Evolutionary conservation across 2,113 vertebrate genomes (phyloP), one percentile per base, ranked within the genome.

Genomic region (Castor canadensis): DNA sequence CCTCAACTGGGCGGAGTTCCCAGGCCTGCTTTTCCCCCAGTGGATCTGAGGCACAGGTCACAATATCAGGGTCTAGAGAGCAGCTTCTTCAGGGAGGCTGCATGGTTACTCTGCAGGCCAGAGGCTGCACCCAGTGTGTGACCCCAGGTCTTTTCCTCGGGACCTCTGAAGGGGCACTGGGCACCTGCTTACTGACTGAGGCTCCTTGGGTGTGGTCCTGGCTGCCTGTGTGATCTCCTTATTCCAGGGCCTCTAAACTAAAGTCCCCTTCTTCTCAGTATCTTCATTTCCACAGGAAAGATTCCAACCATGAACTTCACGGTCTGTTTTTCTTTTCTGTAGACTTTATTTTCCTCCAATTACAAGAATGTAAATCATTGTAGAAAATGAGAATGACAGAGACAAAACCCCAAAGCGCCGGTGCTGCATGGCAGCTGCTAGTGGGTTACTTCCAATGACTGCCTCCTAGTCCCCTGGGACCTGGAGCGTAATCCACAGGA

Each of bases 351-450:
- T 87, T 40, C 64, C 56, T 69, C 81, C 79, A 86, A 93, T 60
- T 69, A 52, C 0, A 64, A 80, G 71, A 95, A 91, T 84, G 83
- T 92, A 97, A 96, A 93, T 85, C 43, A 30, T 88, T 85, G 38
- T 66, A 87, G 67, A 93, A 89, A 80, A 67, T 10, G 10, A 88
- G 89, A 75, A 76, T 89, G 49, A 69, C 64, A 40, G 71, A 40
- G 28, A 22, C n/a, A 73, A 58, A 80, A 12, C 16, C 32, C 54
- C 15, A 64, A 91, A 66, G 49, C n/a, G 13, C 71, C 28, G 7
- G 40, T 24, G 60, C 28, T 49, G 32, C 8, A 2, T 24, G 35
- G 16, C 2, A 66, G 80, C 58, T 47, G 89, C 66, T 85, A 47
- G 20, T 66, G 35, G 17, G 43, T 66, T 28, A 8, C 82, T 73